Evolutionary conservation across 2,888 invertebrate genomes (phyloP), one percentile per base, ranked within the genome.

Genomic region (Lissonota sp.): DNA sequence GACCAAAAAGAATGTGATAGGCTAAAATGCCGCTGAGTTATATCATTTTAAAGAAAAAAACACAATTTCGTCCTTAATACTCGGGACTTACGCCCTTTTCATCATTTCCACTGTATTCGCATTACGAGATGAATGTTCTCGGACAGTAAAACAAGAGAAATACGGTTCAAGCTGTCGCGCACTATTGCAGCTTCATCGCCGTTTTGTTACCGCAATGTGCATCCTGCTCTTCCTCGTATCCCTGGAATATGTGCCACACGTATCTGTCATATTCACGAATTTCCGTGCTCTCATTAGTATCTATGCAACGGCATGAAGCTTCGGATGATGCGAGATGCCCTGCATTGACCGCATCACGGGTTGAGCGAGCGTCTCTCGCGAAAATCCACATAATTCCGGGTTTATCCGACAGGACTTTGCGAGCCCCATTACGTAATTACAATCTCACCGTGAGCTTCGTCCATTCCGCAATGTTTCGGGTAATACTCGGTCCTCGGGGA

Each of bases 211-310:
- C 26, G 26, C 26, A 26, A 26, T 26, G 26, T 26, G 26, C 26
- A 26, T 26, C 26, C 26, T 26, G 26, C 26, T 26, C 26, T 26
- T 26, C 26, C 26, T 26, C 26, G 26, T 26, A n/a, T 72, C 39
- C 57, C 37, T 60, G 14, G 71, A 37, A 16, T 60, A 51, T 72
- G 49, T 42, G 42, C 10, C 62, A 49, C 40, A 42, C 62, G 40
- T 60, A 76, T 76, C 67, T 71, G 80, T 76, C 80, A 80, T 76
- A 76, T 80, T 67, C 63, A 63, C 60, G 66, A 80, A 80, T 76
- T 76, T 80, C 71, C 80, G 71, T 71, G 71, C 62, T 71, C 44
- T 53, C 60, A 76, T 42, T 60, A 53, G 10, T 49, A 62, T 16
- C 40, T n/a, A 55, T 55, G 64, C 16, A n/a, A 60, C 14, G 14